Percentiles rank a stretch among this genome's conserved stretches.
These are phyloP conservation scores for Corydoras sp. DNA, from an alignment of 2,113 vertebrate species.

Conservation along the genomic window DNA sequence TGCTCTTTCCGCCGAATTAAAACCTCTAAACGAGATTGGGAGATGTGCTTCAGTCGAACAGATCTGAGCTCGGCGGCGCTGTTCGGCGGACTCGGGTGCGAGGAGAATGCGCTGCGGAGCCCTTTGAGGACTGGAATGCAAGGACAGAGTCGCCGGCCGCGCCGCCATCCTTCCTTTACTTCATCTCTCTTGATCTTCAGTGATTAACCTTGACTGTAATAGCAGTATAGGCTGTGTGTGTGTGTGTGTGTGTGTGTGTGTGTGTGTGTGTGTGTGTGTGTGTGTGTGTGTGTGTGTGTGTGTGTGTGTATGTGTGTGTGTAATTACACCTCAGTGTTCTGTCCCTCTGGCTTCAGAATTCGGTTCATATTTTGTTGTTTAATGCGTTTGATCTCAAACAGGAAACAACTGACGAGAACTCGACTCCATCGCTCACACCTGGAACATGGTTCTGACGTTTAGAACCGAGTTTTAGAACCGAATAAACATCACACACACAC, in stretches of 20 bases:
- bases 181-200: not conserved
- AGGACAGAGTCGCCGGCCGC: not conserved
- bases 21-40: too few species aligned
- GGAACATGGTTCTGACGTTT: too few species aligned
- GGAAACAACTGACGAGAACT: too few species aligned
- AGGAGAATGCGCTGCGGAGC: not conserved
- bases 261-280: too few species aligned
- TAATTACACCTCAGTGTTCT: not conserved
- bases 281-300: not conserved
- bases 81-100: not conserved
- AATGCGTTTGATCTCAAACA: too few species aligned
- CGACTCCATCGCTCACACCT: too few species aligned
- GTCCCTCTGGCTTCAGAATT: too few species aligned
- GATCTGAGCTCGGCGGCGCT: not conserved
- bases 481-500: too few species aligned
- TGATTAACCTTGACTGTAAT: not conserved
- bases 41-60: not conserved
- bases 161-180: not conserved
- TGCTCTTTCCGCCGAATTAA: not conserved
- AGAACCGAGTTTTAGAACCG: too few species aligned
- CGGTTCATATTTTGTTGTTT: too few species aligned
- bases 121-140: conserved; percentile 1
- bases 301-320: not conserved
- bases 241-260: not conserved
- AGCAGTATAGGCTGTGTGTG: not conserved